Conservation (phyloP, 2,113 vertebrate genomes). For the Apodemus speciosus region DNA sequence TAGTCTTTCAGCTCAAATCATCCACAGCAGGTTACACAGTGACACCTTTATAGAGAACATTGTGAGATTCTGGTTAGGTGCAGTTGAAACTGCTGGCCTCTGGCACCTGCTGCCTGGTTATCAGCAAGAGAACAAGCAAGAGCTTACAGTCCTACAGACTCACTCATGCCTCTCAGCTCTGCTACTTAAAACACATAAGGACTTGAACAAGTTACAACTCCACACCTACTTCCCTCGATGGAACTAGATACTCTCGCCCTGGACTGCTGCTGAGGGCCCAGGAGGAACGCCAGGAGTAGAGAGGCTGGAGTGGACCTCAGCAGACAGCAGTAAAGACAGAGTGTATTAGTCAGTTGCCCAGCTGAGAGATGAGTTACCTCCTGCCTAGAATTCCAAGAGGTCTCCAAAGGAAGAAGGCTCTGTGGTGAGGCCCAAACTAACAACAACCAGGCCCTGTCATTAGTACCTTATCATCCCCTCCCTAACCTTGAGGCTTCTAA, state of each 20-base stretch:
- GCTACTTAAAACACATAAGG: neutral
- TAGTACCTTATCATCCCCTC: neutral
- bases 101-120: neutral
- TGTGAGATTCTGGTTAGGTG: neutral
- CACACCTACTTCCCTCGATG: neutral
- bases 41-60: neutral
- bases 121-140: neutral
- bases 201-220: neutral
- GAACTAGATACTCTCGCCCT: neutral
- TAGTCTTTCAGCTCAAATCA: conserved; percentile 3
- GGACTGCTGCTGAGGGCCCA: neutral
- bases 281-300: neutral
- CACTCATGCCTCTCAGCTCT: conserved; percentile 33
- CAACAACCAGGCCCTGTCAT: neutral
- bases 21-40: neutral
- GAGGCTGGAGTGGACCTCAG: neutral
- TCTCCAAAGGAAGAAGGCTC: conserved; percentile 19
- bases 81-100: neutral
- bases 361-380: neutral
- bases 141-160: neutral
- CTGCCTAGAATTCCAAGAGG: neutral
- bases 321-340: neutral
- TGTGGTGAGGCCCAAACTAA: neutral
- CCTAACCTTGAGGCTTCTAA: neutral
- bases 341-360: neutral